phyloP scores from a whole-genome alignment of 2,113 vertebrate genomes.

The Macquaria ambigua region DNA sequence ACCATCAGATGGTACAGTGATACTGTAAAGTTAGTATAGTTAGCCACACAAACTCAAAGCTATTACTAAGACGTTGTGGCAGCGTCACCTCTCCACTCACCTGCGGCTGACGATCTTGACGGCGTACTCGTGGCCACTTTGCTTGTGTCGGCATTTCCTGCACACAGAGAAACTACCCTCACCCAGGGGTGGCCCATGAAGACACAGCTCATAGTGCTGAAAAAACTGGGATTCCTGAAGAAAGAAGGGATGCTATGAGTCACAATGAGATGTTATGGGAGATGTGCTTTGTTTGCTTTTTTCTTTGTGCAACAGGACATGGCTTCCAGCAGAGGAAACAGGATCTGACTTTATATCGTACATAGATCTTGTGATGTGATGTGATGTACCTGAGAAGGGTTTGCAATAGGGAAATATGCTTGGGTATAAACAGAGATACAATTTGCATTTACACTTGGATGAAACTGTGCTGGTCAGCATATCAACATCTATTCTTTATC shows the following conservation, averaged over 20 bases:
- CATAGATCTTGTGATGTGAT: background rate
- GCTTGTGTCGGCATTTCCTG: slow-evolving; percentile 89
- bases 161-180: slow-evolving; percentile 94
- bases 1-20: background rate
- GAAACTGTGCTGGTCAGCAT: background rate
- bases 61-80: background rate
- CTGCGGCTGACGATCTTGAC: slow-evolving; percentile 94
- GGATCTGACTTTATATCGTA: background rate
- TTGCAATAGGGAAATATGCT: background rate
- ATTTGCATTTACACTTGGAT: background rate
- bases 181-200: slow-evolving; percentile 88
- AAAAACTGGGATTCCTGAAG: slow-evolving; percentile 93
- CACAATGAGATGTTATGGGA: background rate
- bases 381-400: background rate
- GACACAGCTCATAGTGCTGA: slow-evolving; percentile 91
- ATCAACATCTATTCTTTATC: background rate
- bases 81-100: slow-evolving; percentile 70
- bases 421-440: background rate
- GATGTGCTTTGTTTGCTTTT: background rate
- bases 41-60: background rate
- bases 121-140: slow-evolving; percentile 88
- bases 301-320: background rate
- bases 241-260: background rate
- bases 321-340: background rate
- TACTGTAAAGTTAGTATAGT: background rate